phyloP scores from a whole-genome alignment of 37 sponge, comb jelly and placozoan genomes.

The Halisarca cf. caerulea region DNA sequence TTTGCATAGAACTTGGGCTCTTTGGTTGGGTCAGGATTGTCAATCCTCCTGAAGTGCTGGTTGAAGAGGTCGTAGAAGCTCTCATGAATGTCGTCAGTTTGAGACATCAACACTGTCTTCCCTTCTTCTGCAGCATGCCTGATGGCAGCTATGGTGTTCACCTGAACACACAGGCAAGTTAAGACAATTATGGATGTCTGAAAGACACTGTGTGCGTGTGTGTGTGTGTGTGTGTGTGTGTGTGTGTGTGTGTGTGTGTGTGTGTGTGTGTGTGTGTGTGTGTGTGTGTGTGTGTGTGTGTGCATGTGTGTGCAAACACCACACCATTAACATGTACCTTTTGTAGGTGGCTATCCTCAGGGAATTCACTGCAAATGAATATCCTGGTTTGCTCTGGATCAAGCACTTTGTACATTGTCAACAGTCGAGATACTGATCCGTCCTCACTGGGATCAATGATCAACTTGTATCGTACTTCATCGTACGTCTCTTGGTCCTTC shows the following conservation, averaged over 20 bases:
- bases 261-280: too few species aligned
- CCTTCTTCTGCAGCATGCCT: slow-evolving; percentile 80
- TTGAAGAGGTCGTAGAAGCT: slow-evolving; percentile 94
- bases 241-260: too few species aligned
- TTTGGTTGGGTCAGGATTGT: slow-evolving; percentile 47
- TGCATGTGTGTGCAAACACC: neutral
- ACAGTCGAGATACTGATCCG: slow-evolving; percentile 63
- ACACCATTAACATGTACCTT: too few species aligned
- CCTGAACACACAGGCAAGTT: slow-evolving; percentile 37
- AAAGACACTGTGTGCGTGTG: neutral
- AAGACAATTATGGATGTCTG: neutral
- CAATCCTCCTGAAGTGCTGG: slow-evolving; percentile 66
- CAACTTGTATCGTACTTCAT: slow-evolving; percentile 70
- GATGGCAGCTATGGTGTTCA: slow-evolving; percentile 85
- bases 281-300: neutral
- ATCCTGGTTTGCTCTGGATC: slow-evolving; percentile 57
- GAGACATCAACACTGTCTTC: slow-evolving; percentile 81
- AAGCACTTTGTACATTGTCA: slow-evolving; percentile 73
- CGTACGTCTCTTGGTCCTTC: slow-evolving; percentile 39
- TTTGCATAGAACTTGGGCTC: slow-evolving; percentile 71
- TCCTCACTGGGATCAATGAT: slow-evolving; percentile 74
- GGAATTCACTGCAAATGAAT: slow-evolving; percentile 85
- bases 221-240: neutral
- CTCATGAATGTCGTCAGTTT: slow-evolving; percentile 86
- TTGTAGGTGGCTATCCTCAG: slow-evolving; percentile 82